A percentile compares a stretch with the other conserved stretches of the same genome.
Conservation (phyloP, 2,888 invertebrate genomes). For the Drosophila emarginata region DNA sequence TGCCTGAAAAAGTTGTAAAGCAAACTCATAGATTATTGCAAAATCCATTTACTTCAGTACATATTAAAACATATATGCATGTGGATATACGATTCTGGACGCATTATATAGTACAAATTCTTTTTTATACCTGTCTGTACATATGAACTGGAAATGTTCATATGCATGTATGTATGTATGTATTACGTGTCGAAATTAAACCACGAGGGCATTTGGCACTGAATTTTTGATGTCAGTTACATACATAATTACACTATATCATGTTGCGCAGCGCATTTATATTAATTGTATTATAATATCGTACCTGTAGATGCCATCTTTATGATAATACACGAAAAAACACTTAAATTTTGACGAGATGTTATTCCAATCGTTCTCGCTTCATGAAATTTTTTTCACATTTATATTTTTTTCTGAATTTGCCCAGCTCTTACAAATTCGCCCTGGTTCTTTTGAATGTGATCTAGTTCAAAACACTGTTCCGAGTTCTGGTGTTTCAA, state of each 20-base stretch:
- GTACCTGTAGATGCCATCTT: slow-evolving; percentile 90
- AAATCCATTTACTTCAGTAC: not conserved
- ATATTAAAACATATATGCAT: not conserved
- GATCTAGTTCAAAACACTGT: too few species aligned
- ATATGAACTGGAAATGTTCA: not conserved
- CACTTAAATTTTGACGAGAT: slow-evolving; percentile 64
- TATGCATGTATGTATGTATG: not conserved
- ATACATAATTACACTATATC: not conserved
- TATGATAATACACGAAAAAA: slow-evolving; percentile 80
- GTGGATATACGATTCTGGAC: not conserved
- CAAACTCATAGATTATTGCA: not conserved
- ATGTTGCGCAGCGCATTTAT: not conserved
- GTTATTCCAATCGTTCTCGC: slow-evolving; percentile 18
- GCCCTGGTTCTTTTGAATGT: not conserved
- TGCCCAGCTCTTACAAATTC: not conserved
- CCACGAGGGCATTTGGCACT: slow-evolving; percentile 38
- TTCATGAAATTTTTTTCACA: slow-evolving; percentile 3
- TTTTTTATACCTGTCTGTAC: slow-evolving; percentile 1
- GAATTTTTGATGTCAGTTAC: slow-evolving; percentile 85
- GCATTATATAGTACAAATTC: slow-evolving; percentile 8
- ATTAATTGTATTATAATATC: slow-evolving; percentile 80
- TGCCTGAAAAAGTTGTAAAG: slow-evolving; percentile 83
- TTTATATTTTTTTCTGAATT: not conserved
- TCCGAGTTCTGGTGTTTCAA: too few species aligned
- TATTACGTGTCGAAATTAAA: slow-evolving; percentile 57